Base-by-base conservation (phyloP, 2,888 invertebrate genomes). In the Brassicogethes aeneus region DNA sequence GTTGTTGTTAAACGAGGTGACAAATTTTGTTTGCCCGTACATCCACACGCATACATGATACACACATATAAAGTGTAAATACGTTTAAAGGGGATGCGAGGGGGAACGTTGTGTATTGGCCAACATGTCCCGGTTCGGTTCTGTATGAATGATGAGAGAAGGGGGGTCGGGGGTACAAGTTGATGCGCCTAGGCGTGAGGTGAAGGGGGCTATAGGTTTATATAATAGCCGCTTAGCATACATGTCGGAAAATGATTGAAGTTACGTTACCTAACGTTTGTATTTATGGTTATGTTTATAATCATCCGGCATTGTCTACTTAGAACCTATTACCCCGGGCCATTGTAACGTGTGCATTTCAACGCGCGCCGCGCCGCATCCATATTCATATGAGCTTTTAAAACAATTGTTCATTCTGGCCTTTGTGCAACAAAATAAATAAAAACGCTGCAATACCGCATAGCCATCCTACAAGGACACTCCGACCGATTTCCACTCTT, bases 241-340 rank as follows among this genome's bases (percentile, higher is more conserved):
- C 48, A 57, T 53, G 61, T 61, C 59, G 57, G 54, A 54, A 60
- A 65, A 64, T 66, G 66, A 66, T 65, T 64, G 65, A 66, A 65
- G 61, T 58, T 58, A 57, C 53, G 55, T 53, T 54, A 49, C 48
- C 57, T 55, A 59, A 57, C 61, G 59, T 62, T 62, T 59, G 60
- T 65, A 65, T 66, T 64, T 66, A 64, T 61, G 62, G 60, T 63
- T 65, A 60, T 63, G 62, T 64, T 64, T 62, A 64, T 66, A 67
- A 66, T 67, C 65, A 66, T 62, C 56, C 60, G 46, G 59, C 57
- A 66, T 66, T 66, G 66, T 66, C 62, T 66, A 63, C 63, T 66
- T 65, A 64, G 57, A 59, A 61, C 61, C 60, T 32, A 65, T 66
- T 64, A 63, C 64, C 61, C 59, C 51, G 47, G 52, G 56, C 64